These are phyloP conservation scores for Molanna angustata DNA, from an alignment of 2,888 invertebrate species.

Conservation along the genomic window DNA sequence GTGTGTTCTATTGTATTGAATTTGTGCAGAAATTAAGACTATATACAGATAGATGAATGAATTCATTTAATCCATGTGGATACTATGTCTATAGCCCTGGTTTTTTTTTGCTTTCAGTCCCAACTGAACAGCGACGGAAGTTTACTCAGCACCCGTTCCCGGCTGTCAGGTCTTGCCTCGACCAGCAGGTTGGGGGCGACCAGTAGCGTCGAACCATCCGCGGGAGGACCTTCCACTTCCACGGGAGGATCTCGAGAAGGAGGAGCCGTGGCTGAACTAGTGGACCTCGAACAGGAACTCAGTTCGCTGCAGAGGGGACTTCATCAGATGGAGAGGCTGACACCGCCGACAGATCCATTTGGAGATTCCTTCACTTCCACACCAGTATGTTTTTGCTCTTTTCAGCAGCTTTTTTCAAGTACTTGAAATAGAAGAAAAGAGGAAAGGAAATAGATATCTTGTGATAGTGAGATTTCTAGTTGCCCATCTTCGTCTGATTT, in stretches of 20 bases:
- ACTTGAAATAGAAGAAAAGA: no score
- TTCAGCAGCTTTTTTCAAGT: no score
- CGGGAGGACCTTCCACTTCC: conserved; percentile 19
- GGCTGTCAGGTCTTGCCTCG: background rate
- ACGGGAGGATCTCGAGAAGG: conserved; percentile 41
- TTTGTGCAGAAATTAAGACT: no score
- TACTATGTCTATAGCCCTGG: no score
- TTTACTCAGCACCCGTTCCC: conserved; percentile 10
- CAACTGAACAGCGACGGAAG: conserved; percentile 18
- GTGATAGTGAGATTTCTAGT: no score
- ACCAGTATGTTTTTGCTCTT: conserved; percentile 35
- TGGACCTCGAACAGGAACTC: conserved; percentile 84
- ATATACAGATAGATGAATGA: no score
- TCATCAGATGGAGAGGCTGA: conserved; percentile 84
- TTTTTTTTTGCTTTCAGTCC: conserved; percentile 13
- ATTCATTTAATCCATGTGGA: no score
- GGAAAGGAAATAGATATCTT: no score
- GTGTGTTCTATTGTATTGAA: no score
- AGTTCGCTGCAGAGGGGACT: conserved; percentile 83
- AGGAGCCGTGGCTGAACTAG: conserved; percentile 79
- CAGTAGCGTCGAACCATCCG: conserved; percentile 34
- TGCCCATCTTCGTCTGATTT: no score
- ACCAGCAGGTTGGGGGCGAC: conserved; percentile 6
- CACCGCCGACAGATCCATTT: conserved; percentile 70
- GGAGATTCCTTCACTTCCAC: conserved; percentile 71